phyloP scores from a whole-genome alignment of 1,140 invertebrate genomes.

The Penaeus vannamei region DNA sequence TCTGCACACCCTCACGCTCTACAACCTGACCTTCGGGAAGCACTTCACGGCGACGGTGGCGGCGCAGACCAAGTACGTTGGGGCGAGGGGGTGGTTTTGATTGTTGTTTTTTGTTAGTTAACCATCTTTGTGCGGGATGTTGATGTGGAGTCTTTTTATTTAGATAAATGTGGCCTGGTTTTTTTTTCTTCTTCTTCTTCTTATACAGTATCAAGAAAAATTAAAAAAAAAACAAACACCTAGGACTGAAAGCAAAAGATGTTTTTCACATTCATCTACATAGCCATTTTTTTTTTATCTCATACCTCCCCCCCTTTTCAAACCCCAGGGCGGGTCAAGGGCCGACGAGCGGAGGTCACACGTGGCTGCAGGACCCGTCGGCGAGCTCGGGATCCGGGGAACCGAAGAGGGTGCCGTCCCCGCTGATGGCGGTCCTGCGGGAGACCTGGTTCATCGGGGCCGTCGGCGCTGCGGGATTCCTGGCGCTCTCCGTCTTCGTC shows the following conservation, averaged over 20 bases:
- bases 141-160: background rate
- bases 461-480: conserved; percentile 53
- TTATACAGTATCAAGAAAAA: background rate
- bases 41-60: conserved; percentile 60
- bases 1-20: conserved; percentile 35
- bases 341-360: conserved; percentile 58
- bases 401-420: conserved; percentile 57
- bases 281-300: too few species aligned
- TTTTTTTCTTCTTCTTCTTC: background rate
- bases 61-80: conserved; percentile 62
- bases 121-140: background rate
- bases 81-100: background rate
- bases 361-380: conserved; percentile 65
- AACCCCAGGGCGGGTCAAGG: conserved; percentile 56
- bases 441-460: conserved; percentile 66
- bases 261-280: too few species aligned
- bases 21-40: conserved; percentile 61
- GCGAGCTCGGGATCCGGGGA: conserved; percentile 40
- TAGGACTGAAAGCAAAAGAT: too few species aligned
- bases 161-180: too few species aligned
- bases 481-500: conserved; percentile 65
- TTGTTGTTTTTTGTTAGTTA: background rate
- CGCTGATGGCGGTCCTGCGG: conserved; percentile 55
- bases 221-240: too few species aligned
- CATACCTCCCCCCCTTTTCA: background rate